A percentile compares a stretch with the other conserved stretches of the same genome.
Evolutionary conservation across 2,113 vertebrate genomes (phyloP).

Genomic region (Pampusana beccarii): DNA sequence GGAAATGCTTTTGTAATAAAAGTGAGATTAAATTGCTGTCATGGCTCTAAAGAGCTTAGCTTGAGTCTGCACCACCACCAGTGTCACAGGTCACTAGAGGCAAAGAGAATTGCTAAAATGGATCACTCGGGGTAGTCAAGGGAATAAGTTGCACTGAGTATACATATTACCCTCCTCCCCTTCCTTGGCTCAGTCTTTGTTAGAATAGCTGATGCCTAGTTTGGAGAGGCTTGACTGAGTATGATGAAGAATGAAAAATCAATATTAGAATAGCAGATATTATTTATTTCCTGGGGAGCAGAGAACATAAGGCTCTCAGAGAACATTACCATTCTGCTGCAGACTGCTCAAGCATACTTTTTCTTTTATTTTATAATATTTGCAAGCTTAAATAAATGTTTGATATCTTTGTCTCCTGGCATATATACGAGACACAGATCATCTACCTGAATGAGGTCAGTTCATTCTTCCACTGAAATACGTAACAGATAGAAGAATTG

Average conservation of each 20-base stretch:
- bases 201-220: background rate
- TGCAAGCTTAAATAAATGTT: slow-evolving; percentile 6
- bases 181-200: background rate
- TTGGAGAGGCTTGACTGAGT: background rate
- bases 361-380: slow-evolving; percentile 24
- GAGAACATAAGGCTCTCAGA: background rate
- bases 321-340: slow-evolving; percentile 3
- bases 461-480: background rate
- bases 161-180: background rate
- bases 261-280: background rate
- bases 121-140: background rate
- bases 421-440: background rate
- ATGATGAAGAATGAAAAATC: slow-evolving; percentile 18
- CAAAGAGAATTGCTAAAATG: background rate
- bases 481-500: background rate
- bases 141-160: background rate
- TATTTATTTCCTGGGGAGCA: background rate
- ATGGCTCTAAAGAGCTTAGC: background rate
- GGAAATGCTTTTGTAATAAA: background rate
- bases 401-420: slow-evolving; percentile 8
- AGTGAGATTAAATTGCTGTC: background rate
- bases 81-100: background rate
- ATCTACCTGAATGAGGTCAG: background rate
- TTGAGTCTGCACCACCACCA: background rate
- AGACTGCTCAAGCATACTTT: background rate